Evolutionary conservation across 2,888 invertebrate species (phyloP).

Genomic region (Drosophila niveifrons): DNA sequence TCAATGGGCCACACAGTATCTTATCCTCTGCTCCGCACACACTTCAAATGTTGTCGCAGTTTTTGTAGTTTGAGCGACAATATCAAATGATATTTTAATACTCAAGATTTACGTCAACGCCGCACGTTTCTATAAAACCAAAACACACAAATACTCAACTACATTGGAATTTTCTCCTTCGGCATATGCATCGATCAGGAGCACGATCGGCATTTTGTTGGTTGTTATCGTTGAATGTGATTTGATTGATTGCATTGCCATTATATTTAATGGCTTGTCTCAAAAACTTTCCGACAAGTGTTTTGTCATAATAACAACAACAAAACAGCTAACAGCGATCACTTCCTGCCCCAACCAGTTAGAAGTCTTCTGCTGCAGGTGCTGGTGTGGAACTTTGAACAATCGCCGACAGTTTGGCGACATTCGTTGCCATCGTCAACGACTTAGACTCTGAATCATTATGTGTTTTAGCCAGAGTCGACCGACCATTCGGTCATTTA

Average conservation of each 20-base stretch:
- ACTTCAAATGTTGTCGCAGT: slow-evolving; percentile 60
- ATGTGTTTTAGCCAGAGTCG: slow-evolving; percentile 24
- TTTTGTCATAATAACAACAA: slow-evolving; percentile 23
- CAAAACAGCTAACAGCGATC: slow-evolving; percentile 8
- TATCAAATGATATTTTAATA: slow-evolving; percentile 52
- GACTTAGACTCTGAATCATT: slow-evolving; percentile 35
- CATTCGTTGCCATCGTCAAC: neutral
- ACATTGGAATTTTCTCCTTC: slow-evolving; percentile 9
- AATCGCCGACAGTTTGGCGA: slow-evolving; percentile 14
- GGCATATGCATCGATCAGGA: slow-evolving; percentile 8
- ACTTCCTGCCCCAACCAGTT: slow-evolving; percentile 66
- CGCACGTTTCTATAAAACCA: slow-evolving; percentile 27
- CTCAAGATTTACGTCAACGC: slow-evolving; percentile 67
- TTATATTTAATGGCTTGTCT: slow-evolving; percentile 50
- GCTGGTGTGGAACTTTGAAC: slow-evolving; percentile 35
- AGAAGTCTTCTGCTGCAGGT: slow-evolving; percentile 28
- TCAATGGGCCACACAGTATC: slow-evolving; percentile 47
- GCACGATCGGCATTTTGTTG: slow-evolving; percentile 46
- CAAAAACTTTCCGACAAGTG: slow-evolving; percentile 74
- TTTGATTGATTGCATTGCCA: slow-evolving; percentile 73
- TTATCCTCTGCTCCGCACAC: slow-evolving; percentile 65
- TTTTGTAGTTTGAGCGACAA: slow-evolving; percentile 17
- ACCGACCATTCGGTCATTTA: slow-evolving; percentile 20
- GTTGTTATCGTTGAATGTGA: slow-evolving; percentile 52
- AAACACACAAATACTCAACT: slow-evolving; percentile 19